Evolutionary conservation across 1,140 invertebrate species (phyloP), one percentile per base, ranked within the genome.

Genomic region (Zeugodacus cucurbitae): DNA sequence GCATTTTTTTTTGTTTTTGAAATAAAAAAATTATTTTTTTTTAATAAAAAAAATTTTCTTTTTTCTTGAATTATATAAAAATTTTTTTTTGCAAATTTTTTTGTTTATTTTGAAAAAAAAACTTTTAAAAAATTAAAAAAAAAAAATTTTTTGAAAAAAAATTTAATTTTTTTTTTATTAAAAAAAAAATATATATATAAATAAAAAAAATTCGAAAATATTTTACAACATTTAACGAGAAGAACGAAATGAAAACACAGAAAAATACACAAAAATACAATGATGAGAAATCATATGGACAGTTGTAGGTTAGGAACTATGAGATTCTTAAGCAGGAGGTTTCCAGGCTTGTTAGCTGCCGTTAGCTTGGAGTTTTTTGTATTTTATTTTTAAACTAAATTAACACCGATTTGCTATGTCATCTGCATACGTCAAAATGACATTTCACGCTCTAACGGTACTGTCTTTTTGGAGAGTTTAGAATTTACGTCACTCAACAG

Each of bases 211-310:
- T 34, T 17, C 11, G 17, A 67, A 67, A 67, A 14, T 8, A 78
- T 44, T 78, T 22, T n/a, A 7, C 7, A 11, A 44, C 70, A 41
- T 37, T 41, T 41, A 74, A n/a, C 7, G 34, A 74, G 20, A 74
- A 74, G 14, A 74, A 41, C 41, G 26, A 82, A 44, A n/a, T 41
- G 48, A 26, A 82, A 48, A 48, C n/a, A 44, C 26, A 48, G 20
- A 14, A 82, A 82, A 20, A 29, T 22, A 82, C 44, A 26, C 6
- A 37, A 82, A 48, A 54, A 0, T 26, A 48, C 26, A 41, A 82
- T 82, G 74, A 82, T 82, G 74, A 82, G 26, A 82, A 82, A 26
- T 82, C n/a, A 82, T 48, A 82, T 82, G 67, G 41, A 82, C 22
- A 29, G 26, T 41, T 82, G 74, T 48, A 48, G 10, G 5, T 82